A percentile compares a stretch with the other conserved stretches of the same genome.
Conservation (phyloP, 2,113 vertebrate species). For the Alexandromys fortis region DNA sequence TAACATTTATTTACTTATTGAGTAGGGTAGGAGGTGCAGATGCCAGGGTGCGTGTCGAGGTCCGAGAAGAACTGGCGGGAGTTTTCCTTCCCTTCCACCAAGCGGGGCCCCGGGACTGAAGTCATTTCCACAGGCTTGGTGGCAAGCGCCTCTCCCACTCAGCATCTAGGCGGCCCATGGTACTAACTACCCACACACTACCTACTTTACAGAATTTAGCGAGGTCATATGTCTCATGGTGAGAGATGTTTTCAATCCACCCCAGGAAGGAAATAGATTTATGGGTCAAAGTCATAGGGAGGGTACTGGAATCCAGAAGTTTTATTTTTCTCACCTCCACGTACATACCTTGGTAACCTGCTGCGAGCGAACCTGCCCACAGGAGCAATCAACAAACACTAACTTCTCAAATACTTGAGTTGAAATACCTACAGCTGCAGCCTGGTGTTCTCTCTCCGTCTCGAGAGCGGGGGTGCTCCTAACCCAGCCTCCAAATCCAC, state of each 20-base stretch:
- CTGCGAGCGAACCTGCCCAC: neutral
- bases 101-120: neutral
- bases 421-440: neutral
- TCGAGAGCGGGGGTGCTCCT: neutral
- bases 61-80: neutral
- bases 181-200: neutral
- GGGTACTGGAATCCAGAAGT: neutral
- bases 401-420: slow-evolving; percentile 14
- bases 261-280: slow-evolving; percentile 35
- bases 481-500: neutral
- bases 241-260: neutral
- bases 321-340: neutral
- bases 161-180: neutral
- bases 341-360: neutral
- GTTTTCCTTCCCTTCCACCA: no score
- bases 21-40: neutral
- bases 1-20: neutral
- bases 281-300: slow-evolving; percentile 23
- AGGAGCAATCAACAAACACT: neutral
- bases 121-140: neutral
- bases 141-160: neutral
- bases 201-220: neutral
- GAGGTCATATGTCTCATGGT: neutral
- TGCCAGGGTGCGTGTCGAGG: neutral
- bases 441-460: neutral